Conservation (phyloP, 2,888 invertebrate species). For the Lasioglossum oenotherae region DNA sequence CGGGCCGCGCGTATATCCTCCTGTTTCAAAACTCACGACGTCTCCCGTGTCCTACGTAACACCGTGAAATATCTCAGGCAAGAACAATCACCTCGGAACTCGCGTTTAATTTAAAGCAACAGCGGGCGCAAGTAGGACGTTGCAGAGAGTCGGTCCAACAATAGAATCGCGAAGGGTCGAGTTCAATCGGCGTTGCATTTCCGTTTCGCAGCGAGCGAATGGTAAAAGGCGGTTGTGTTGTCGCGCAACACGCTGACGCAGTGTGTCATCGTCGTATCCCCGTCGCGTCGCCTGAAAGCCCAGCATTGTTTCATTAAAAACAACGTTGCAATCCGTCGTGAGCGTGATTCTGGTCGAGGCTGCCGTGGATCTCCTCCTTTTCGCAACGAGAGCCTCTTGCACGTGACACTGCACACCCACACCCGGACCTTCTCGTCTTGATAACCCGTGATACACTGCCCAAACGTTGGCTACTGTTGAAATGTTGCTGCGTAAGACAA, state of each 20-base stretch:
- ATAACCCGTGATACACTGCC: not conserved
- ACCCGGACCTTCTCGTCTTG: not conserved
- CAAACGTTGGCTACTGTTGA: no score
- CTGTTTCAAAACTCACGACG: not conserved
- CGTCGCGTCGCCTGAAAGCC: conserved; percentile 21
- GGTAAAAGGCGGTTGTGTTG: conserved; percentile 28
- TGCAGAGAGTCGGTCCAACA: conserved; percentile 10
- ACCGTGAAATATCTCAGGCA: conserved; percentile 8
- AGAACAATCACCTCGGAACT: not conserved
- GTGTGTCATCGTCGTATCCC: conserved; percentile 32
- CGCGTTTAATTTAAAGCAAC: not conserved
- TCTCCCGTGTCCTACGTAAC: conserved; percentile 28
- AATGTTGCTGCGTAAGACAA: no score
- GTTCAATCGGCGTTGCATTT: conserved; percentile 23
- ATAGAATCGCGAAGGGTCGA: conserved; percentile 25
- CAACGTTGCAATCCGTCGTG: conserved; percentile 42
- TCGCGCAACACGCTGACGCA: conserved; percentile 22
- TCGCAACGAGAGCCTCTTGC: conserved; percentile 35
- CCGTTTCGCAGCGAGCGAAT: conserved; percentile 25
- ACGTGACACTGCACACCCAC: conserved; percentile 42
- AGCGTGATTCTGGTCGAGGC: conserved; percentile 44
- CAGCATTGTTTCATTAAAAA: conserved; percentile 50
- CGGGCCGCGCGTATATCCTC: not conserved
- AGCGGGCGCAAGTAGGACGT: conserved; percentile 23
- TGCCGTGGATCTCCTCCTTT: conserved; percentile 27